phyloP scores from a whole-genome alignment of 2,113 vertebrate species.

The Gymnarchus niloticus region DNA sequence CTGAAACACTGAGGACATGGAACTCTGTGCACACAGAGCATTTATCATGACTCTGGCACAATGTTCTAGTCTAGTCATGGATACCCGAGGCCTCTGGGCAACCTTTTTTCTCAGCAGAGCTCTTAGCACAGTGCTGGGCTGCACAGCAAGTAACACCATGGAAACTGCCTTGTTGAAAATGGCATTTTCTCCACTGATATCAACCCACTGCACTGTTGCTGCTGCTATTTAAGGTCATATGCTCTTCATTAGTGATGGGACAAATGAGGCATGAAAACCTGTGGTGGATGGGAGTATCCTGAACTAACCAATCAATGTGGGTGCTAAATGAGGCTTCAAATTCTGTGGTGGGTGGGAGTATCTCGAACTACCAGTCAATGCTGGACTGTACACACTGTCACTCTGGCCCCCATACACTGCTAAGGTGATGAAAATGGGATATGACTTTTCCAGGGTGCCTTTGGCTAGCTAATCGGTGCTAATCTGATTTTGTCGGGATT shows the following conservation, averaged over 20 bases:
- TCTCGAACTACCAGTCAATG: no score
- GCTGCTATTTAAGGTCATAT: not conserved
- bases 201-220: not conserved
- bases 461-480: conserved; percentile 59
- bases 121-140: not conserved
- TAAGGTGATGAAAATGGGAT: conserved; percentile 51
- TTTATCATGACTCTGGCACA: not conserved
- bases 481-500: conserved; percentile 66
- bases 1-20: not conserved
- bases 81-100: not conserved
- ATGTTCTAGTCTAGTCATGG: not conserved
- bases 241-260: not conserved
- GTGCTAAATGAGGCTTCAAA: no score
- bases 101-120: not conserved
- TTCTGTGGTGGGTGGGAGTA: no score
- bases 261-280: no score
- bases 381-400: not conserved
- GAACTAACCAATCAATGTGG: no score
- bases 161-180: not conserved
- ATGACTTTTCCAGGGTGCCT: conserved; percentile 65
- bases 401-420: not conserved
- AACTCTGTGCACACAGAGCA: not conserved
- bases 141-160: not conserved
- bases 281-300: no score
- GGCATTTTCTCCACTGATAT: not conserved